A percentile compares a stretch with the other conserved stretches of the same genome.
Evolutionary conservation across 2,797 vertebrate genomes (phyloP).

Genomic region (Periparus ater): DNA sequence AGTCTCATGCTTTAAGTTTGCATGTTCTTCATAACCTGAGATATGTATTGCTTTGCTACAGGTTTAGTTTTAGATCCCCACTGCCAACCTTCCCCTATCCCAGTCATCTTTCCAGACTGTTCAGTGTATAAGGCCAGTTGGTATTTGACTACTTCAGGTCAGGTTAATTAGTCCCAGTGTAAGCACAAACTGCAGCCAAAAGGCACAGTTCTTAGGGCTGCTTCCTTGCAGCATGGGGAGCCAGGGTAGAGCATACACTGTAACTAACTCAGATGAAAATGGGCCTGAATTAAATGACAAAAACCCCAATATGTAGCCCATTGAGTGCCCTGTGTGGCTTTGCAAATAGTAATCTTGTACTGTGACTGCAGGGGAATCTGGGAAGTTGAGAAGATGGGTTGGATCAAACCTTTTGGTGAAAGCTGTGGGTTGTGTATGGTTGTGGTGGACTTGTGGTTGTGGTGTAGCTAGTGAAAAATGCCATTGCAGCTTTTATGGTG

Average conservation of each 20-base stretch:
- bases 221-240: background rate
- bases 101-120: background rate
- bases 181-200: background rate
- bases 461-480: background rate
- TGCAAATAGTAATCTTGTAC: background rate
- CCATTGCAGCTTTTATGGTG: background rate
- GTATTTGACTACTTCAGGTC: background rate
- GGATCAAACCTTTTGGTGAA: background rate
- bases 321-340: background rate
- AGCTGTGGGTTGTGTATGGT: accelerated
- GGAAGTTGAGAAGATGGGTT: background rate
- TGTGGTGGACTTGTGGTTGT: background rate
- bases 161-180: background rate
- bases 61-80: background rate
- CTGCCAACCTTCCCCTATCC: background rate
- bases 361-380: background rate
- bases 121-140: background rate
- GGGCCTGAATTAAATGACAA: background rate
- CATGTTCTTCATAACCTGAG: background rate
- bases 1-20: background rate
- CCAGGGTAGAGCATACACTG: background rate
- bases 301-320: accelerated
- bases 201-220: background rate
- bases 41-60: background rate
- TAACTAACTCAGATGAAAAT: background rate